phyloP scores from a whole-genome alignment of 2,888 invertebrate species.

The Oscheius sp. region DNA sequence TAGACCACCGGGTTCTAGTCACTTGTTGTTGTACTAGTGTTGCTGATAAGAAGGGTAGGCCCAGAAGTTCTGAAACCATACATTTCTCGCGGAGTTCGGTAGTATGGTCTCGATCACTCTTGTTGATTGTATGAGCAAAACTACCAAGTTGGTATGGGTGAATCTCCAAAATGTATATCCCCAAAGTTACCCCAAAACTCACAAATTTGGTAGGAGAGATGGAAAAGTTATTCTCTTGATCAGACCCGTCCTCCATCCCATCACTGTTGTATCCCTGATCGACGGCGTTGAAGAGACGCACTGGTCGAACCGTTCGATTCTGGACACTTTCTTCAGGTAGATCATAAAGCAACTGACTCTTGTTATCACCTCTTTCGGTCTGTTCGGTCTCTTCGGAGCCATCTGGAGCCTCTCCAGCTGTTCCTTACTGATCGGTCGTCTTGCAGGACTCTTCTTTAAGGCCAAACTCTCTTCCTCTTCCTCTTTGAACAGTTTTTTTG shows the following conservation, averaged over 20 bases:
- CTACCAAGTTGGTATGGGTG: too few species aligned
- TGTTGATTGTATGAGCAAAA: too few species aligned
- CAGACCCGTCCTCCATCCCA: not conserved
- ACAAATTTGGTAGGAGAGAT: constrained; percentile 1
- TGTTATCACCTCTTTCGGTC: not conserved
- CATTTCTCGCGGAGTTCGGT: too few species aligned
- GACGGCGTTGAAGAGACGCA: constrained; percentile 9
- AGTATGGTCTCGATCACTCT: too few species aligned
- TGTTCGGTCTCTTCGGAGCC: constrained; percentile 9
- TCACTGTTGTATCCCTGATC: constrained; percentile 18
- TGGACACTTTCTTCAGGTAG: not conserved
- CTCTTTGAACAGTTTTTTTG: constrained; percentile 5
- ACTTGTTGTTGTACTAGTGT: too few species aligned
- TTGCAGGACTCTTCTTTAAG: not conserved
- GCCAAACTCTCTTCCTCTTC: constrained; percentile 7
- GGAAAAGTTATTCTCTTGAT: constrained; percentile 1
- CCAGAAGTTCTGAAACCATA: too few species aligned
- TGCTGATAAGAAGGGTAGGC: too few species aligned
- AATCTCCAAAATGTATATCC: too few species aligned
- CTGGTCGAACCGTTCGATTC: constrained; percentile 9
- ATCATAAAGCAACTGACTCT: not conserved
- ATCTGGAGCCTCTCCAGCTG: constrained; percentile 2
- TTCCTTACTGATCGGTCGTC: not conserved
- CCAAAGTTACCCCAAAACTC: too few species aligned
- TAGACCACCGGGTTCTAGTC: too few species aligned